A percentile compares a stretch with the other conserved stretches of the same genome.
Conservation (phyloP, 2,888 invertebrate species). For the Ormyrus pomaceus region DNA sequence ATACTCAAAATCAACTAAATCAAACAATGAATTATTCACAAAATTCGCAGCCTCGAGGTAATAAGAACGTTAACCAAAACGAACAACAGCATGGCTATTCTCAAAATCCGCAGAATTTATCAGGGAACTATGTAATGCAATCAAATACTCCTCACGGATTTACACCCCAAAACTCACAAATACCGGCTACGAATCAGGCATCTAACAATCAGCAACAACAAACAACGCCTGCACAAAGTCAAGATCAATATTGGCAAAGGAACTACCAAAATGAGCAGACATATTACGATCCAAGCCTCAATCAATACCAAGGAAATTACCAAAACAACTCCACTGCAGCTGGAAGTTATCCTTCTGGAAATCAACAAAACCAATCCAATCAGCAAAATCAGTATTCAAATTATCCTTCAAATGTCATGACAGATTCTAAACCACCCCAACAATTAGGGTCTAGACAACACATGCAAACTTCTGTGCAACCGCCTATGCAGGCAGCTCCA, state of each 20-base stretch:
- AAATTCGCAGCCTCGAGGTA: slow-evolving; percentile 58
- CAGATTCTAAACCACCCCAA: slow-evolving; percentile 48
- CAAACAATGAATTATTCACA: slow-evolving; percentile 59
- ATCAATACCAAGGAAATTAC: slow-evolving; percentile 77
- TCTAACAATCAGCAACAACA: slow-evolving; percentile 59
- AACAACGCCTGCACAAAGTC: slow-evolving; percentile 53
- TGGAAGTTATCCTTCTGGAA: slow-evolving; percentile 34
- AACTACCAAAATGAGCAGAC: slow-evolving; percentile 74
- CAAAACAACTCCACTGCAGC: slow-evolving; percentile 58
- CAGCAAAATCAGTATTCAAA: slow-evolving; percentile 57
- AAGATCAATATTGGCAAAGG: slow-evolving; percentile 72
- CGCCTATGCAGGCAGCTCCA: slow-evolving; percentile 4
- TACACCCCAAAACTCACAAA: slow-evolving; percentile 58
- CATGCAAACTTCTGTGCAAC: slow-evolving; percentile 21
- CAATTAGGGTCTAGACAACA: slow-evolving; percentile 30
- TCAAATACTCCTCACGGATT: slow-evolving; percentile 63
- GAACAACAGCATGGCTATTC: slow-evolving; percentile 60
- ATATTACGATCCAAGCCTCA: slow-evolving; percentile 65
- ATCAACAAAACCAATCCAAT: slow-evolving; percentile 64
- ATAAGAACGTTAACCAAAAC: slow-evolving; percentile 49
- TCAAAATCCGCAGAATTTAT: slow-evolving; percentile 60
- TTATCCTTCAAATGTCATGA: slow-evolving; percentile 51
- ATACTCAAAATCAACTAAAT: slow-evolving; percentile 58
- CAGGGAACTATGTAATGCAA: slow-evolving; percentile 59
- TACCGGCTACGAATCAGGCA: slow-evolving; percentile 57